These are phyloP conservation scores for Metopia argyrocephala DNA, from an alignment of 2,888 invertebrate genomes.

Conservation along the genomic window DNA sequence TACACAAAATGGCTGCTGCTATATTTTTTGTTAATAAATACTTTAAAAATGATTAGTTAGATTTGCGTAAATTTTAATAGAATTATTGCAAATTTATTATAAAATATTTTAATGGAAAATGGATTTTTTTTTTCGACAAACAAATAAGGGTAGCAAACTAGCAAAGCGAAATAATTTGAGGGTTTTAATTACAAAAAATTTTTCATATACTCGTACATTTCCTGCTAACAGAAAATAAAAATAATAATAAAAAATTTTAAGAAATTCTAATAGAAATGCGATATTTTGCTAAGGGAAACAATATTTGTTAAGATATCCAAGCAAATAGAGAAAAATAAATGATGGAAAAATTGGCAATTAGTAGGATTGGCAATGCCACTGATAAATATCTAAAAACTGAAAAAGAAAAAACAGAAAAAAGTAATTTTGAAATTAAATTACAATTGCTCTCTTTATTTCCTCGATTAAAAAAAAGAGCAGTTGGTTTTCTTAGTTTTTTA, in stretches of 20 bases:
- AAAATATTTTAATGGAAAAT: constrained; percentile 55
- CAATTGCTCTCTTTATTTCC: constrained; percentile 45
- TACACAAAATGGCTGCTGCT: neutral
- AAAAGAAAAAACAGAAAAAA: constrained; percentile 5
- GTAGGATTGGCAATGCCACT: neutral
- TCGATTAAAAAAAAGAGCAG: neutral
- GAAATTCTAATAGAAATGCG: constrained; percentile 36
- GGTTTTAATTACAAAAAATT: constrained; percentile 42
- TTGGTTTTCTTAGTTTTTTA: neutral
- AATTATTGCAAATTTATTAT: constrained; percentile 32
- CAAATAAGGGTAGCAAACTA: constrained; percentile 15
- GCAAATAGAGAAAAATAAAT: too few relatives aligned
- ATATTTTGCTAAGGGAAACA: constrained; percentile 28
- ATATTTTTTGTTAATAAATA: constrained; percentile 33
- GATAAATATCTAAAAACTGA: constrained; percentile 29
- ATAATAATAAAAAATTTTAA: constrained; percentile 5
- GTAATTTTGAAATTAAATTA: constrained; percentile 44
- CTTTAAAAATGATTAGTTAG: constrained; percentile 58
- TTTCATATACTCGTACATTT: constrained; percentile 10
- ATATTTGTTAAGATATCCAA: too few relatives aligned
- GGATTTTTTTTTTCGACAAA: constrained; percentile 7
- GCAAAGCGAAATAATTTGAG: constrained; percentile 18
- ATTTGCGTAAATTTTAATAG: constrained; percentile 56
- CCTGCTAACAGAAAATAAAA: neutral
- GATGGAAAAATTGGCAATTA: constrained; percentile 53